Evolutionary conservation across 1,140 invertebrate genomes (phyloP).

Genomic region (Proctacanthus coquilletti): DNA sequence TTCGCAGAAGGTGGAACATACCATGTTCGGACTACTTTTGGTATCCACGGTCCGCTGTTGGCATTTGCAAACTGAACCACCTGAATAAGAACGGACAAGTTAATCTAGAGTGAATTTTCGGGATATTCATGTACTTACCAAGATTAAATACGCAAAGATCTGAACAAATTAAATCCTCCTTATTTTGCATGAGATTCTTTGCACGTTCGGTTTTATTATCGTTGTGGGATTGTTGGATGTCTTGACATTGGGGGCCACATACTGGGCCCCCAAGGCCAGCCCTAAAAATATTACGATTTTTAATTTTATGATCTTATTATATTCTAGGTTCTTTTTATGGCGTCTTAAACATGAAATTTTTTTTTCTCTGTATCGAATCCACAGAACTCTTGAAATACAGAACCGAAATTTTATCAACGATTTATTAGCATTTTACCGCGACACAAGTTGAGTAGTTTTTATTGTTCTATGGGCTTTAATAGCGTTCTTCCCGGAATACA

Average conservation of each 20-base stretch:
- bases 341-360: too few species aligned
- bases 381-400: too few species aligned
- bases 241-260: constrained; percentile 13
- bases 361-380: too few species aligned
- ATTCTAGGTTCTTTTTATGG: too few species aligned
- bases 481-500: too few species aligned
- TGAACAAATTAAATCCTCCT: constrained; percentile 5
- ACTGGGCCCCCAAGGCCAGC: constrained; percentile 22
- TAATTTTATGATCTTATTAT: too few species aligned
- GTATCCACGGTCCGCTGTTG: background rate
- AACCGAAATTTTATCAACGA: background rate
- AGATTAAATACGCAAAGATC: constrained; percentile 17
- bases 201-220: constrained; percentile 7
- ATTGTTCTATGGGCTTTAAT: too few species aligned
- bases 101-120: background rate
- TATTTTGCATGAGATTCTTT: constrained; percentile 2
- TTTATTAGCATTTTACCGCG: too few species aligned
- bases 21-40: constrained; percentile 2
- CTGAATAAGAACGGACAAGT: constrained; percentile 4
- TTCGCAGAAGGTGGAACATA: constrained; percentile 18
- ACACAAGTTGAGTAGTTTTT: too few species aligned
- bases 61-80: constrained; percentile 6
- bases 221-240: constrained; percentile 1
- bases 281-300: constrained; percentile 17
- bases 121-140: constrained; percentile 13